These are phyloP conservation scores for Platynereis dumerilii DNA, from an alignment of 2,888 invertebrate species.

Conservation along the genomic window DNA sequence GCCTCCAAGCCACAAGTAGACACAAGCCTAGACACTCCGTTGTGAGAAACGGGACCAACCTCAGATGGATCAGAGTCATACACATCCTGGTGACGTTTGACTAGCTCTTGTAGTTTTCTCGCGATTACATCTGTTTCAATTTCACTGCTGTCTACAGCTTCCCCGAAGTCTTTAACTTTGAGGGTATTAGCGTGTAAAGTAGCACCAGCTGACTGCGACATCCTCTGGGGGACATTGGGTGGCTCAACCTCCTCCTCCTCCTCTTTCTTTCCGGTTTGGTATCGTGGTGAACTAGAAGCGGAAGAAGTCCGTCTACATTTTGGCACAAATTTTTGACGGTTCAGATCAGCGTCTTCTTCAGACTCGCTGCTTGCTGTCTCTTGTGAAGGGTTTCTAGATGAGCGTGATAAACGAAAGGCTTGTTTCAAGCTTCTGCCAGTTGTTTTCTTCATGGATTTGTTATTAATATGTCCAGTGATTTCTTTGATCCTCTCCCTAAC, in stretches of 20 bases:
- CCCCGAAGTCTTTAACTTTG: neutral
- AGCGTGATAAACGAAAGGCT: constrained; percentile 9
- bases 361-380: constrained; percentile 18
- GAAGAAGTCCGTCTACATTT: constrained; percentile 15
- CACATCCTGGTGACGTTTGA: constrained; percentile 3
- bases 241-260: neutral
- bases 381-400: constrained; percentile 13
- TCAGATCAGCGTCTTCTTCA: constrained; percentile 15
- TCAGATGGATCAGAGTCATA: neutral
- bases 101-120: constrained; percentile 16
- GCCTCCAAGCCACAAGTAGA: constrained; percentile 8
- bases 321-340: constrained; percentile 21
- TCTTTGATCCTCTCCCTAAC: constrained; percentile 20
- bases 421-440: neutral
- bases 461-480: constrained; percentile 12
- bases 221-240: neutral
- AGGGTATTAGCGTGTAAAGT: neutral
- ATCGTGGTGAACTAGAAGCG: constrained; percentile 5
- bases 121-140: constrained; percentile 15
- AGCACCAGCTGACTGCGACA: neutral
- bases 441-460: constrained; percentile 1
- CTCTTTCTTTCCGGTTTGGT: neutral
- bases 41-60: neutral
- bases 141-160: constrained; percentile 3
- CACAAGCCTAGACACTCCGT: neutral